Evolutionary conservation across 2,797 vertebrate species (phyloP), one percentile per base, ranked within the genome.

Genomic region (Nyctalus aviator): DNA sequence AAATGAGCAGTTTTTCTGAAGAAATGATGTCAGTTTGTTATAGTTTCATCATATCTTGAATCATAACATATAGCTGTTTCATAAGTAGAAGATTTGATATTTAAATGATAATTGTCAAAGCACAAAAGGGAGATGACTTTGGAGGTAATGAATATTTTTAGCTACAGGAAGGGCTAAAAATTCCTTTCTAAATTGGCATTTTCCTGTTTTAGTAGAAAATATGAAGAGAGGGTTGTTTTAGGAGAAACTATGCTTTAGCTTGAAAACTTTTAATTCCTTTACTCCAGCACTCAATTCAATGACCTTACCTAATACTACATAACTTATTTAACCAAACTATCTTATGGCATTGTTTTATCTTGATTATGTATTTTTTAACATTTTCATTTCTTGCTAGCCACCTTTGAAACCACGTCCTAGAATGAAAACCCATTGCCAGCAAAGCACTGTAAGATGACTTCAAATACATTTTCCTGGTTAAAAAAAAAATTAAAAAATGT

Each of bases 51-150:
- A 11, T 64, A 48, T 82, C 57, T 72, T 90, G 17, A 78, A n/a
- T 79, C 68, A 84, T 76, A 41, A 50, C 48, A 95, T 83, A 84
- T 21, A 81, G 41, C 46, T 91, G n/a, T 62, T 85, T 82, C 12
- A 44, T 78, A 72, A 57, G 23, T 72, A 88, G 85, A 20, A 44
- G 17, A 72, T 55, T 72, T 91, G 76, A 76, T 30, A 69, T 41
- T 83, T 96, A 90, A 86, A 55, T 87, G 35, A 30, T 71, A 87
- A 88, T 46, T 78, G 59, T 84, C 53, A 94, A 95, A 91, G 32
- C 35, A 76, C 75, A 91, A 75, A 35, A 94, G 55, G 81, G 37
- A 77, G 46, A 46, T 76, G 4, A 88, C 12, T 91, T 91, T 32
- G 66, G 73, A 91, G 78, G 27, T 18, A 57, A 53, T 77, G 50